Conservation (phyloP, 2,113 vertebrate species). For the Cyanocitta stelleri region DNA sequence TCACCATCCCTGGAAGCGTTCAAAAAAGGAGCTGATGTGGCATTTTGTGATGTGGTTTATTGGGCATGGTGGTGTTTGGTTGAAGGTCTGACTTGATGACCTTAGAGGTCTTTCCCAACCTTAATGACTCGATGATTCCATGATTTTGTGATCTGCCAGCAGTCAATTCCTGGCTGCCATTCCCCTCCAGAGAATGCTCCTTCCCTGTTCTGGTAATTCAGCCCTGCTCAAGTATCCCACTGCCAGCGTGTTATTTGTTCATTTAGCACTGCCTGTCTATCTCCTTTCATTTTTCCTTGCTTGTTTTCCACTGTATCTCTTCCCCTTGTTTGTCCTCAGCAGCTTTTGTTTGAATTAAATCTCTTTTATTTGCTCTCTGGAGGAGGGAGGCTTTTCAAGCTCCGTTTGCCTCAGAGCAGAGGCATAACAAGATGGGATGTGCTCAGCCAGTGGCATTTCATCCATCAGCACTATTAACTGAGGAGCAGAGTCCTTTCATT, state of each 20-base stretch:
- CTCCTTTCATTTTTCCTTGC: background rate
- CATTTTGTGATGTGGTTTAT: background rate
- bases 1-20: background rate
- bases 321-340: conserved; percentile 23
- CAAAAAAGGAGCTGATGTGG: accelerated
- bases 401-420: conserved; percentile 14
- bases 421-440: conserved; percentile 11
- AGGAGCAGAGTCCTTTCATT: background rate
- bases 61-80: too few species aligned
- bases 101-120: background rate
- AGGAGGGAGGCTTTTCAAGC: background rate
- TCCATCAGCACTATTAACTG: background rate
- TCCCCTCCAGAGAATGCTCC: background rate
- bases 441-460: background rate
- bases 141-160: background rate
- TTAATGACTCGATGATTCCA: background rate
- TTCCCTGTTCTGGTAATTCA: background rate
- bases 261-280: background rate
- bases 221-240: background rate
- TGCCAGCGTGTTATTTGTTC: background rate
- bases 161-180: background rate
- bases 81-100: too few species aligned
- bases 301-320: background rate
- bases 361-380: conserved; percentile 41
- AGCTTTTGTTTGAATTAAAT: conserved; percentile 45